A percentile compares a stretch with the other conserved stretches of the same genome.
Evolutionary conservation across 2,797 vertebrate species (phyloP).

Genomic region (Molossus alvarezi): DNA sequence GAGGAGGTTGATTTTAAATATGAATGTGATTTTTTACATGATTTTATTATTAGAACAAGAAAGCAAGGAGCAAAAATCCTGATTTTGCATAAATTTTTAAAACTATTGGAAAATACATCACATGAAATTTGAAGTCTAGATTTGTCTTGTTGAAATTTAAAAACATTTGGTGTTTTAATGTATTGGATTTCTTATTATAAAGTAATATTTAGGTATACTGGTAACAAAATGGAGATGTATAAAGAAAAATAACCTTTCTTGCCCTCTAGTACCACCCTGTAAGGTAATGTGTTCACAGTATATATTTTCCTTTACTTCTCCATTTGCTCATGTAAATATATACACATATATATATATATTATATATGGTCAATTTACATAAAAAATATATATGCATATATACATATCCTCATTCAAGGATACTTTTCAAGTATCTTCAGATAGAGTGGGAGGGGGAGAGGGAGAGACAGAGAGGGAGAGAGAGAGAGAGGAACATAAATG

Average conservation of each 20-base stretch:
- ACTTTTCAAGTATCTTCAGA: too few species aligned
- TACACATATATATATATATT: not conserved
- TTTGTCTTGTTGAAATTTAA: conserved; percentile 35
- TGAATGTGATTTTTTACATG: not conserved
- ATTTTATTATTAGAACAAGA: conserved; percentile 32
- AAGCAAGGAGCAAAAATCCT: not conserved
- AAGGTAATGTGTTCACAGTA: not conserved
- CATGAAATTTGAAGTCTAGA: conserved; percentile 26
- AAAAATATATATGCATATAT: too few species aligned
- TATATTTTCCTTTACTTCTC: not conserved
- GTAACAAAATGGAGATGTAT: not conserved
- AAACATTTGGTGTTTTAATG: not conserved
- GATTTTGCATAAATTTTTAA: conserved; percentile 39
- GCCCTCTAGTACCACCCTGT: not conserved
- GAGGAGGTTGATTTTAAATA: conserved; percentile 35
- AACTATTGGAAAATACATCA: not conserved
- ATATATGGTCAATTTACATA: not conserved
- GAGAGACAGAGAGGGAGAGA: too few species aligned
- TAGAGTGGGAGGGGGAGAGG: too few species aligned
- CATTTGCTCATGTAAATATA: not conserved
- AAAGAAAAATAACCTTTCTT: conserved; percentile 25
- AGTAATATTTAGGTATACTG: conserved; percentile 17
- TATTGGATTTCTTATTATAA: conserved; percentile 48
- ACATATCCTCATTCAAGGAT: too few species aligned
- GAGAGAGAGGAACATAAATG: too few species aligned